Conservation (phyloP, 2,113 vertebrate species). For the Rhinolophus ferrumequinum region DNA sequence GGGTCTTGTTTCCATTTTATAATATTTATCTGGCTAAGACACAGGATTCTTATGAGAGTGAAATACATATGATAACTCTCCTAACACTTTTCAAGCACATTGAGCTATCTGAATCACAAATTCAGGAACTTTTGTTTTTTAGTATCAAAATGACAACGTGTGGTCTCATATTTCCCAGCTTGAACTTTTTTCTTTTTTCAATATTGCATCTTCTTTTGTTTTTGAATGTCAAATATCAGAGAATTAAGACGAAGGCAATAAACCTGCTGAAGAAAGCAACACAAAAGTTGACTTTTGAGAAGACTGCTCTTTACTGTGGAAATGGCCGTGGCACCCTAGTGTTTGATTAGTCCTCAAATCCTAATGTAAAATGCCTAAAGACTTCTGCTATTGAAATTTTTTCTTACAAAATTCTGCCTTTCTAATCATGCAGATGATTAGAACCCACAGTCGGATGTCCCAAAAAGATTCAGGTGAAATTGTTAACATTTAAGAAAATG, state of each 20-base stretch:
- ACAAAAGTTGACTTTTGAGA: background rate
- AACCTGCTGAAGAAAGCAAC: background rate
- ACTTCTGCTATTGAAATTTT: background rate
- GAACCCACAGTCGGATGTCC: background rate
- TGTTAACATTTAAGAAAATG: background rate
- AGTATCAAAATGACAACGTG: background rate
- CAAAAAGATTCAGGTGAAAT: background rate
- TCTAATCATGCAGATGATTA: background rate
- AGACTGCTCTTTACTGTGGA: background rate
- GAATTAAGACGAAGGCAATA: background rate
- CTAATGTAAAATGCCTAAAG: background rate
- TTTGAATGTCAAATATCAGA: background rate
- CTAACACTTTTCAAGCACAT: background rate
- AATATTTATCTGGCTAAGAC: background rate
- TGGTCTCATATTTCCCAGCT: background rate
- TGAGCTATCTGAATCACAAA: background rate
- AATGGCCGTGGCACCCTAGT: background rate
- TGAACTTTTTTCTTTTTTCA: background rate
- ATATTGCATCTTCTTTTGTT: background rate
- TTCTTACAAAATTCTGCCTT: background rate
- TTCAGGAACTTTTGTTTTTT: background rate
- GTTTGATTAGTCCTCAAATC: background rate
- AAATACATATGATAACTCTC: background rate
- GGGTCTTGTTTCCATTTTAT: background rate
- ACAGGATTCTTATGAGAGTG: background rate